Conservation (phyloP, 2,888 invertebrate genomes). For the Trachelus tabidus region DNA sequence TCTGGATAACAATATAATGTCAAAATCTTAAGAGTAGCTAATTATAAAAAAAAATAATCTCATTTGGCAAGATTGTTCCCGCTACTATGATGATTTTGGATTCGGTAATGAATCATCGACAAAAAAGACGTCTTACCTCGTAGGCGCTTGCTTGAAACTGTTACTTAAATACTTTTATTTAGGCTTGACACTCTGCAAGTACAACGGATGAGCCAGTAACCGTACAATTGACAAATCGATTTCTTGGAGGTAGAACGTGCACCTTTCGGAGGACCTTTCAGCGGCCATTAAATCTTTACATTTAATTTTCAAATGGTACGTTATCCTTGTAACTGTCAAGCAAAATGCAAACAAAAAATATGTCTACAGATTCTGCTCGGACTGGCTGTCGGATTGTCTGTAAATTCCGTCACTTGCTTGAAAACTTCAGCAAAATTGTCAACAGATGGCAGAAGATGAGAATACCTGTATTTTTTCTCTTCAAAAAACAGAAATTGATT, state of each 20-base stretch:
- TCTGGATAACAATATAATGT: background rate
- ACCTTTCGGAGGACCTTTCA: slow-evolving; percentile 24
- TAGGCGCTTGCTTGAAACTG: background rate
- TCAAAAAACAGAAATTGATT: background rate
- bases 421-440: background rate
- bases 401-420: slow-evolving; percentile 27
- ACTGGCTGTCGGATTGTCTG: slow-evolving; percentile 20
- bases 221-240: background rate
- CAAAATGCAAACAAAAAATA: slow-evolving; percentile 43
- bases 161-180: background rate
- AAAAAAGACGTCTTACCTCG: background rate
- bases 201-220: background rate
- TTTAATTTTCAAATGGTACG: slow-evolving; percentile 53
- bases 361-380: background rate
- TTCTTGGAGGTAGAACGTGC: background rate
- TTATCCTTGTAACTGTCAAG: slow-evolving; percentile 52
- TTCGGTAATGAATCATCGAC: background rate
- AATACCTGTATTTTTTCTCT: background rate
- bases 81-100: background rate
- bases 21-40: background rate
- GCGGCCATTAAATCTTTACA: slow-evolving; percentile 43
- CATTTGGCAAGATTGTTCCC: background rate
- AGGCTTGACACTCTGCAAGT: background rate
- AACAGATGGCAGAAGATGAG: background rate
- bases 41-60: background rate